Percentiles rank a stretch among this genome's conserved stretches.
These are phyloP conservation scores for Habropoda laboriosa DNA, from an alignment of 1,140 invertebrate species.

Conservation along the genomic window DNA sequence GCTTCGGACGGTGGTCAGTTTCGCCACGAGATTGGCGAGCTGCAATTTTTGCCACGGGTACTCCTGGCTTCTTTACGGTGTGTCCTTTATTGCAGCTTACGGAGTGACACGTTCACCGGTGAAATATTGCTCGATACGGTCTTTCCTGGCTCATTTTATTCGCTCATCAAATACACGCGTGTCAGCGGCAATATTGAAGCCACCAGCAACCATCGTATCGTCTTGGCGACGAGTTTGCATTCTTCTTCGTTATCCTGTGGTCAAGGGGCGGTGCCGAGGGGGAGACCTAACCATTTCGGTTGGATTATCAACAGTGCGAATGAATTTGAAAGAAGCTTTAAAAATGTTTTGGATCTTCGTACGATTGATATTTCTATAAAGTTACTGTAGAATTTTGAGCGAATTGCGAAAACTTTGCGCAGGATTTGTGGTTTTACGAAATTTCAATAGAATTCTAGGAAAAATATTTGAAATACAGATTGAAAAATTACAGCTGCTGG, in stretches of 20 bases:
- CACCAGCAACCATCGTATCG: neutral
- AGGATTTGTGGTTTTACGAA: too few species aligned
- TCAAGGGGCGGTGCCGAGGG: too few species aligned
- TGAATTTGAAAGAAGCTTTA: too few species aligned
- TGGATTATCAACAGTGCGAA: too few species aligned
- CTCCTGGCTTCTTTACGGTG: constrained; percentile 2
- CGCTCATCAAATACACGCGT: neutral
- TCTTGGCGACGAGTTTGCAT: neutral
- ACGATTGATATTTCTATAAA: too few species aligned
- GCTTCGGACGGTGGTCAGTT: neutral
- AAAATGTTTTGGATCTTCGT: too few species aligned
- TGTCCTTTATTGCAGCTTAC: constrained; percentile 30
- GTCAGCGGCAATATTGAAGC: neutral
- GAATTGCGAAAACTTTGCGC: too few species aligned
- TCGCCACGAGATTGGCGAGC: neutral
- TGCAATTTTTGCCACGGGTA: constrained; percentile 8
- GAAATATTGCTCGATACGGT: constrained; percentile 7
- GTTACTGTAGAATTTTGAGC: too few species aligned
- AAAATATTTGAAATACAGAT: too few species aligned
- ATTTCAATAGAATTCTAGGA: too few species aligned
- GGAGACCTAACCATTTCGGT: too few species aligned
- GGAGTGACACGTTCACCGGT: neutral
- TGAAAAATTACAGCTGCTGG: too few species aligned
- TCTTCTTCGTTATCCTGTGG: neutral
- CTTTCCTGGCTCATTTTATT: neutral